Conservation (phyloP, 1,140 invertebrate genomes). For the Littorina saxatilis region DNA sequence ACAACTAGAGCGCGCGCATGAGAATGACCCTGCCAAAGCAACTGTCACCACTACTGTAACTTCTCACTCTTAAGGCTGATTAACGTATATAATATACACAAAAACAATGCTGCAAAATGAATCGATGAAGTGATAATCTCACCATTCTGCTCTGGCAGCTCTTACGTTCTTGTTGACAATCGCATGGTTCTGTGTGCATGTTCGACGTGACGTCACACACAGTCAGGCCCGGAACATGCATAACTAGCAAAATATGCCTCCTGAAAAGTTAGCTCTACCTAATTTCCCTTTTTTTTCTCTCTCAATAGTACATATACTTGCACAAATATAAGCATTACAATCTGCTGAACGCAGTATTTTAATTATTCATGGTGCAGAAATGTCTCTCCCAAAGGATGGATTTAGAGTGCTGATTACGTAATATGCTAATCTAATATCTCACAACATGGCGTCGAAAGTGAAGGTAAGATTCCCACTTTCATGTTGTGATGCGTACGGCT, state of each 20-base stretch:
- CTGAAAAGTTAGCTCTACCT: background rate
- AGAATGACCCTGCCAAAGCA: too few relatives aligned
- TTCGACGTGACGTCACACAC: background rate
- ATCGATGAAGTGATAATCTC: background rate
- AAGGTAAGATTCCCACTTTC: slow-evolving; percentile 18
- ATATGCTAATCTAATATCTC: slow-evolving; percentile 28
- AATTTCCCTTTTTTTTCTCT: background rate
- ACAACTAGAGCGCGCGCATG: too few relatives aligned
- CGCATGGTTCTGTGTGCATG: slow-evolving; percentile 24
- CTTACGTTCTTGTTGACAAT: slow-evolving; percentile 18
- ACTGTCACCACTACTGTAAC: too few relatives aligned
- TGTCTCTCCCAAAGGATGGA: background rate
- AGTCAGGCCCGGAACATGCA: slow-evolving; percentile 17
- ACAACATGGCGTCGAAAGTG: slow-evolving; percentile 16
- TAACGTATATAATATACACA: too few relatives aligned
- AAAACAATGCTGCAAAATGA: too few relatives aligned
- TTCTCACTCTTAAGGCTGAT: too few relatives aligned
- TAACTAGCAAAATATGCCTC: background rate
- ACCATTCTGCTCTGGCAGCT: background rate
- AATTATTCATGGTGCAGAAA: background rate
- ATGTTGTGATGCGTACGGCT: background rate
- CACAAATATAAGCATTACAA: too few relatives aligned
- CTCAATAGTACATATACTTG: too few relatives aligned
- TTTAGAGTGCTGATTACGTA: slow-evolving; percentile 7
- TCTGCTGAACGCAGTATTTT: background rate